A percentile compares a stretch with the other conserved stretches of the same genome.
Evolutionary conservation across 2,797 vertebrate species (phyloP).

Genomic region (Centroberyx gerrardi): DNA sequence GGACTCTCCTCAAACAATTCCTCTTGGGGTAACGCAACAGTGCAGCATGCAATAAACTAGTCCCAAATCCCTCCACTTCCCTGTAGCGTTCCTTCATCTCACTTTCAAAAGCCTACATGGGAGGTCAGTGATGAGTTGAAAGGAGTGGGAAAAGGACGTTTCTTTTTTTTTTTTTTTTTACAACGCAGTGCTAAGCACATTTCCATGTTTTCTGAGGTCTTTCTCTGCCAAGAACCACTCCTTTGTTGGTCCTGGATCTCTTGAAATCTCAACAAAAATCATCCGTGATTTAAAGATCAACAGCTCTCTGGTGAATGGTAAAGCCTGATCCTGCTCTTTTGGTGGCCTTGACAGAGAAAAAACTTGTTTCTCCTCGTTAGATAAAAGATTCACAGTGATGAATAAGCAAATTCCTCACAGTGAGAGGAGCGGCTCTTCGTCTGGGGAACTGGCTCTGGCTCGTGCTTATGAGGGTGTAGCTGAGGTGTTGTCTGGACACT

Average conservation of each 20-base stretch:
- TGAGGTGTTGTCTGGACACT: neutral
- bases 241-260: neutral
- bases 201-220: neutral
- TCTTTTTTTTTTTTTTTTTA: neutral
- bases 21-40: conserved; percentile 26
- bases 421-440: neutral
- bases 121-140: conserved; percentile 10
- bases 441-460: neutral
- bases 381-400: neutral
- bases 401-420: neutral
- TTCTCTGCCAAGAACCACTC: neutral
- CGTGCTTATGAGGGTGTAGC: neutral
- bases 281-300: neutral
- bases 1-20: conserved; percentile 35
- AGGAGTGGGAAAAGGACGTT: too few species aligned
- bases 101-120: neutral
- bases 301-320: neutral
- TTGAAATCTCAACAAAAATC: neutral
- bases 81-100: conserved; percentile 1
- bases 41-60: conserved; percentile 25
- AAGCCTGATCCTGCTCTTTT: neutral
- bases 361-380: neutral
- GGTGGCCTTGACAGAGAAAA: neutral
- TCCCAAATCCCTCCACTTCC: neutral
- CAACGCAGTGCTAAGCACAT: too few species aligned